Evolutionary conservation across 2,797 vertebrate species (phyloP), one percentile per base, ranked within the genome.

Genomic region (Darevskia mixta): DNA sequence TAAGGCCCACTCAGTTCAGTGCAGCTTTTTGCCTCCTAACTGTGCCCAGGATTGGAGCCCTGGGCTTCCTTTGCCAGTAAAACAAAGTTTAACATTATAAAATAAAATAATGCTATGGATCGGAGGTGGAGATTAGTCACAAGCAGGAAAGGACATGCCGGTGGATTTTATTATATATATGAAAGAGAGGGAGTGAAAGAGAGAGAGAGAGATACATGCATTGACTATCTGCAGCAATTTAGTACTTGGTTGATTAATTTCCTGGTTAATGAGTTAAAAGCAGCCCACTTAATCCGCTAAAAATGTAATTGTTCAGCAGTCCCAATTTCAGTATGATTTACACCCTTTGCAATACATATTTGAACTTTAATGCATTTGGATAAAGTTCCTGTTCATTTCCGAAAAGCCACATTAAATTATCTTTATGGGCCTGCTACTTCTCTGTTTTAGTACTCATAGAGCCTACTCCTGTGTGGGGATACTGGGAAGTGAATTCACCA

Each of bases 191-290:
- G 45, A 55, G 15, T 18, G 18, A 58, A 3, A 58, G 25, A 13
- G 1, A 55, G 43, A 8, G n/a, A 75, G 43, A 8, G 32, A 67
- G 8, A 66, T 23, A 75, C 27, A 35, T 32, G 45, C 11, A 88
- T 79, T 72, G 23, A 79, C 23, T 67, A 80, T 85, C 41, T 67
- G 43, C 29, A 89, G 72, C 71, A 55, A 75, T 85, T 85, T 76
- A 75, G 32, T 41, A 82, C 61, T 49, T 66, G 29, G 78, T 85
- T 89, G 88, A 89, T 86, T 85, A 86, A 86, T 89, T 81, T 10
- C 32, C 78, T 81, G 18, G 72, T 85, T 76, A 81, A 89, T 67
- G 79, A 76, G 71, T 89, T 89, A 89, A 86, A 89, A 85, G 72
- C 78, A 76, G 78, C 38, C 67, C 32, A 81, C 35, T 89, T 75